Base-by-base conservation (phyloP, 1,140 invertebrate genomes). In the Aphidius gifuensis region DNA sequence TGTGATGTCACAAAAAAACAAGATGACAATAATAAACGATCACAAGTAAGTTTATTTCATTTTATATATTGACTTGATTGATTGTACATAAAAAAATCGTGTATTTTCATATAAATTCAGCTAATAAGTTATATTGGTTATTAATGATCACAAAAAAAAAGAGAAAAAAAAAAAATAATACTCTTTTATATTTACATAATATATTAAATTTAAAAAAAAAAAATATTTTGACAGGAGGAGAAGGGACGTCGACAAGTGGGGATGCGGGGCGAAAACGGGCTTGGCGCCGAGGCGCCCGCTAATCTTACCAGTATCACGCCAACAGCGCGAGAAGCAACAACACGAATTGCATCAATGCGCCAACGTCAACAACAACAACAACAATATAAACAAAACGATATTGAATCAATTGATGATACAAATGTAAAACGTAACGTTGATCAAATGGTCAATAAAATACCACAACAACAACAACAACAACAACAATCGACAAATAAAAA, bases 271-370 rank as follows among this genome's bases (percentile, higher is more conserved):
- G 70, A 71, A 71, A 72, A 67, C 64, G 73, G 70, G 69, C 72
- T 72, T 66, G 70, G 70, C 65, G 67, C 67, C 62, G 77, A 76
- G 71, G 71, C 76, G 71, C 69, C 71, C 71, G 71, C 74, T 73
- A 76, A 77, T 74, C 73, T 75, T 64, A 68, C 73, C 75, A 79
- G 79, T 80, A 73, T 77, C 75, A 78, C 79, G 76, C 76, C 77
- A 70, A 73, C 67, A 69, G 74, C 77, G 75, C 78, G 76, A 73
- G 77, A 80, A 71, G 66, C 68, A 74, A 73, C 70, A 78, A 73
- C 75, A 7, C 65, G 53, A 39, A 50, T 42, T 7, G 50, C 55
- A 39, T 53, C 65, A 44, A 56, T 65, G 53, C 64, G 61, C 45
- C 66, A 68, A 47, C 69, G 69, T 32, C 54, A 60, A 40, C 46